These are phyloP conservation scores for Euura lappo DNA, from an alignment of 1,140 invertebrate species.

Conservation along the genomic window DNA sequence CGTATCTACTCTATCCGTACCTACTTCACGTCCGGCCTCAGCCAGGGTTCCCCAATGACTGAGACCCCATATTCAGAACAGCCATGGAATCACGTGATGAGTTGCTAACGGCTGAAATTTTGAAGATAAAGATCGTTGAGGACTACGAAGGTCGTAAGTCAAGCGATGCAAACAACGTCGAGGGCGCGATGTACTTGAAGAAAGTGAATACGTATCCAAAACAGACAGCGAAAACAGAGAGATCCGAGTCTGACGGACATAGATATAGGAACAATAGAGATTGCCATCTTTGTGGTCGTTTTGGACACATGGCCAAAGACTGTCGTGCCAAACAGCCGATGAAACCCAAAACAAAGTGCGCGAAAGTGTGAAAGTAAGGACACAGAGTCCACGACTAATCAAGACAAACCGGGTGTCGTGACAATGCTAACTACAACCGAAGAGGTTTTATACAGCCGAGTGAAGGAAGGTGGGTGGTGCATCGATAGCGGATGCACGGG, in stretches of 20 bases:
- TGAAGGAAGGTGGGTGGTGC: constrained; percentile 18
- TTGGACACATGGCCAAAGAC: constrained; percentile 16
- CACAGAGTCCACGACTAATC: background rate
- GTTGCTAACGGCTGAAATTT: constrained; percentile 21
- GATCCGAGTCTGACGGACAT: background rate
- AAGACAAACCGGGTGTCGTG: background rate
- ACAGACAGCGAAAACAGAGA: background rate
- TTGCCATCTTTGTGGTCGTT: constrained; percentile 14
- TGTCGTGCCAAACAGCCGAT: background rate
- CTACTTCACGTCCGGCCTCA: no score
- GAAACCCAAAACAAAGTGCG: background rate
- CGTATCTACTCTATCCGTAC: no score
- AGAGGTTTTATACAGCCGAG: constrained; percentile 15
- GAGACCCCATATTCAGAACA: background rate
- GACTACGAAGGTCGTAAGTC: constrained; percentile 11
- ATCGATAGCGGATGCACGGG: constrained; percentile 24
- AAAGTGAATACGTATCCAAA: background rate
- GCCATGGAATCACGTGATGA: background rate
- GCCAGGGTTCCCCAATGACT: no score
- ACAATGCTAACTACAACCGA: constrained; percentile 14
- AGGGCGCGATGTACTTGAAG: constrained; percentile 19
- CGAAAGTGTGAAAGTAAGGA: constrained; percentile 9
- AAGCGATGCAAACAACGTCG: background rate
- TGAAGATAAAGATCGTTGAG: constrained; percentile 28
- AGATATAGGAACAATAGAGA: background rate